Evolutionary conservation across 2,888 invertebrate species (phyloP).

Genomic region (Tiliacea aurago): DNA sequence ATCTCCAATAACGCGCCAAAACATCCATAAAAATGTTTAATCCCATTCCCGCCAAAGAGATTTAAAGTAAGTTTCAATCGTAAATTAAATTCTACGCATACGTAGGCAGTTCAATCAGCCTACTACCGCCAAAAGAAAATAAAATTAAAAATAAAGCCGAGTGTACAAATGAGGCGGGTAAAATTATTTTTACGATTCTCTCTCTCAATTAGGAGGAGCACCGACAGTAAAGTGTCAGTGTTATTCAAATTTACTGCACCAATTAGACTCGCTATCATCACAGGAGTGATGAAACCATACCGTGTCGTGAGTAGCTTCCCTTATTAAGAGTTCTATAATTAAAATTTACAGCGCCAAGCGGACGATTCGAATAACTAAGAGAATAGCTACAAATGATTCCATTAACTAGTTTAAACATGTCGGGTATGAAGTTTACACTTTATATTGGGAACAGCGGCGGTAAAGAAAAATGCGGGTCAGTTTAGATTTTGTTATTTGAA

Average conservation of each 20-base stretch:
- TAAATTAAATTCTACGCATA: slow-evolving; percentile 82
- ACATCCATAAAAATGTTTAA: slow-evolving; percentile 66
- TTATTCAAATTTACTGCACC: slow-evolving; percentile 90
- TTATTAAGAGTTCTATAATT: slow-evolving; percentile 89
- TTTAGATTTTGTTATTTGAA: slow-evolving; percentile 47
- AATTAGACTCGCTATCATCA: slow-evolving; percentile 89
- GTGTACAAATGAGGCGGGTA: slow-evolving; percentile 88
- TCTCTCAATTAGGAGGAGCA: slow-evolving; percentile 88
- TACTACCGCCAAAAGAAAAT: slow-evolving; percentile 82
- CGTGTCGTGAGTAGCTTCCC: slow-evolving; percentile 86
- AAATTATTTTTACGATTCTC: slow-evolving; percentile 90
- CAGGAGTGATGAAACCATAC: slow-evolving; percentile 84
- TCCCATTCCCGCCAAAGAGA: slow-evolving; percentile 71
- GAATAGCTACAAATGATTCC: slow-evolving; percentile 75
- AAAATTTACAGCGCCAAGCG: slow-evolving; percentile 81
- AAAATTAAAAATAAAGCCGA: slow-evolving; percentile 85
- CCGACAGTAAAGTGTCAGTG: slow-evolving; percentile 89
- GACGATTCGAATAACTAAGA: slow-evolving; percentile 77
- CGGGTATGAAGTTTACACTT: slow-evolving; percentile 44
- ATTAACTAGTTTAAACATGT: slow-evolving; percentile 66
- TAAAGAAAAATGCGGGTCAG: slow-evolving; percentile 53
- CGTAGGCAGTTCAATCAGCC: slow-evolving; percentile 83
- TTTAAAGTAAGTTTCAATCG: slow-evolving; percentile 75
- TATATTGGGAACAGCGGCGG: slow-evolving; percentile 40
- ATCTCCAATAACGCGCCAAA: slow-evolving; percentile 64